Evolutionary conservation across 2,888 invertebrate genomes (phyloP).

Genomic region (Rhamphomyia laevipes): DNA sequence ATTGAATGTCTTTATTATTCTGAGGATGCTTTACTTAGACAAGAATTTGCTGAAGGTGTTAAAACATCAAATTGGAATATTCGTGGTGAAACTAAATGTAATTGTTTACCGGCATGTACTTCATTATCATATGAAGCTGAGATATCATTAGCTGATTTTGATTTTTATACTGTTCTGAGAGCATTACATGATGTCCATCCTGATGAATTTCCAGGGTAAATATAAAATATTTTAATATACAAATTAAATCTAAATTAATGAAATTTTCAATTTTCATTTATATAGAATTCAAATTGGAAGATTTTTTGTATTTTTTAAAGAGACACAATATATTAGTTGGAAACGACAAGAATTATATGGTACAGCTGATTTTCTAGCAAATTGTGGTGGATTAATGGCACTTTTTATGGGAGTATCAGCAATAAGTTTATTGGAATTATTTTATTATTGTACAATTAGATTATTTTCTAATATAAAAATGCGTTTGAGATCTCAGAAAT

Average conservation of each 20-base stretch:
- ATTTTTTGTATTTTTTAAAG: slow-evolving; percentile 59
- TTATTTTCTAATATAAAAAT: slow-evolving; percentile 40
- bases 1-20: slow-evolving; percentile 31
- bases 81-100: slow-evolving; percentile 29
- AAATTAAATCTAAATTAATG: neutral
- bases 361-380: slow-evolving; percentile 55
- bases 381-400: slow-evolving; percentile 54
- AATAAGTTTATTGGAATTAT: slow-evolving; percentile 40
- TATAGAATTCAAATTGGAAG: slow-evolving; percentile 45
- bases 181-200: neutral
- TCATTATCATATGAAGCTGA: slow-evolving; percentile 31
- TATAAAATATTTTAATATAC: neutral
- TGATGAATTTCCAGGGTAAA: neutral
- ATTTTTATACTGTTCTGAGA: neutral
- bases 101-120: slow-evolving; percentile 33
- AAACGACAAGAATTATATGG: slow-evolving; percentile 56
- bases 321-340: slow-evolving; percentile 56
- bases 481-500: slow-evolving; percentile 17
- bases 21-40: slow-evolving; percentile 29
- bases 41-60: slow-evolving; percentile 33
- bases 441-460: slow-evolving; percentile 43
- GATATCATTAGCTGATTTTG: slow-evolving; percentile 26
- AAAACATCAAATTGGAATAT: slow-evolving; percentile 23
- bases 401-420: slow-evolving; percentile 38
- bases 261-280: slow-evolving; percentile 12